phyloP scores from a whole-genome alignment of 2,888 invertebrate genomes.

The Gymnosoma rotundatum region DNA sequence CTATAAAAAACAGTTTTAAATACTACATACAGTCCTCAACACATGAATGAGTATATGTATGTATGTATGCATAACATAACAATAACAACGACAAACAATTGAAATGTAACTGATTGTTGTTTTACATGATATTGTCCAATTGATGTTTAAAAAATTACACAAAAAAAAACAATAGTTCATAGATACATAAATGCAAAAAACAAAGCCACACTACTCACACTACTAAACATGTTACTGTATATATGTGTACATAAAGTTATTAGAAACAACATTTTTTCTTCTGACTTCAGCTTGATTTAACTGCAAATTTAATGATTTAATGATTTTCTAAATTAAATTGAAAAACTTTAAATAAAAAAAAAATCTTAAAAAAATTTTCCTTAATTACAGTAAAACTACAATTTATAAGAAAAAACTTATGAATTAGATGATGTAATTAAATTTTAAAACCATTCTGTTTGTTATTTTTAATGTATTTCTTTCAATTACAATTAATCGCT shows the following conservation, averaged over 20 bases:
- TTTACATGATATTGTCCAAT: constrained; percentile 29
- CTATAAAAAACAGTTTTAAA: not conserved
- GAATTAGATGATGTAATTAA: too few species aligned
- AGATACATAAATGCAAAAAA: not conserved
- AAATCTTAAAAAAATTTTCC: too few species aligned
- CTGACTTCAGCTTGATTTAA: not conserved
- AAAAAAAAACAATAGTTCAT: constrained; percentile 10
- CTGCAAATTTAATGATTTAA: not conserved
- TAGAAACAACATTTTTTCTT: not conserved
- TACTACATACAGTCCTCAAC: not conserved
- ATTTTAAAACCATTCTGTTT: too few species aligned
- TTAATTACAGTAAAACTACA: too few species aligned
- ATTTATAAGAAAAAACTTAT: too few species aligned
- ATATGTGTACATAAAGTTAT: not conserved
- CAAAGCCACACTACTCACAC: not conserved
- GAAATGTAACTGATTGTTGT: constrained; percentile 51
- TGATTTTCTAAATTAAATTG: too few species aligned
- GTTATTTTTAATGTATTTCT: too few species aligned
- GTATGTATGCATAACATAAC: not conserved
- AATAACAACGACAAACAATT: constrained; percentile 41
- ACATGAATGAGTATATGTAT: not conserved
- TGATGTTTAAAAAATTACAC: constrained; percentile 9
- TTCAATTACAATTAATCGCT: too few species aligned
- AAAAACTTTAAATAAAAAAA: too few species aligned
- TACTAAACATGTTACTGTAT: not conserved